Evolutionary conservation across 92 coral and sea anemone species (phyloP).

Genomic region (Epizoanthus fatuus): DNA sequence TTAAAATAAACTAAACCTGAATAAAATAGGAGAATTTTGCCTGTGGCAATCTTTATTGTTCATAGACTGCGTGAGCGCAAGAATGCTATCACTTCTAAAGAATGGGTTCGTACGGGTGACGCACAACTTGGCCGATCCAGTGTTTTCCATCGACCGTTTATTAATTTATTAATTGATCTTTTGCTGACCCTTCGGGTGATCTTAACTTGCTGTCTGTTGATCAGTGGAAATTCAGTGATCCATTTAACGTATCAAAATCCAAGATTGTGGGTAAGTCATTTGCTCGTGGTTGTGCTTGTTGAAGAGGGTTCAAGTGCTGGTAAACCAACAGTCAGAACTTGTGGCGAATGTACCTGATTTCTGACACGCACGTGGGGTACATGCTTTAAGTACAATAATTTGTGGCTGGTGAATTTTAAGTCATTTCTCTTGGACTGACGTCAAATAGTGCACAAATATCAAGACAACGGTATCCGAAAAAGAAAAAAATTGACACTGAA

Average conservation of each 20-base stretch:
- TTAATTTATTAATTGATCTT: conserved; percentile 33
- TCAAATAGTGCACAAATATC: background rate
- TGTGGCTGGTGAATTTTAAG: background rate
- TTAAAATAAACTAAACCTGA: conserved; percentile 21
- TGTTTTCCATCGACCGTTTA: conserved; percentile 1
- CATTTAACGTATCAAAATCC: conserved; percentile 17
- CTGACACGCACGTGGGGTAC: conserved; percentile 16
- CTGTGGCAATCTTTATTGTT: conserved; percentile 27
- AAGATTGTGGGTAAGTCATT: conserved; percentile 24
- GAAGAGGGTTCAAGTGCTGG: background rate
- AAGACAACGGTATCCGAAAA: background rate
- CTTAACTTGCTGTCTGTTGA: conserved; percentile 29
- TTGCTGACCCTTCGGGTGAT: conserved; percentile 33
- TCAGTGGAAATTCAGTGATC: conserved; percentile 32
- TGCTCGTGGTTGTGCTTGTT: conserved; percentile 6
- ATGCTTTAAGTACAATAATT: background rate
- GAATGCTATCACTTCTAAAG: conserved; percentile 32
- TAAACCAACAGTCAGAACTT: background rate
- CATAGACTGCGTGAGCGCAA: conserved; percentile 29
- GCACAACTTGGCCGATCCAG: conserved; percentile 8
- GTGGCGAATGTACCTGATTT: background rate
- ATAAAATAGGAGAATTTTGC: conserved; percentile 24
- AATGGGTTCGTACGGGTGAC: conserved; percentile 34
- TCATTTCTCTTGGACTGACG: background rate
- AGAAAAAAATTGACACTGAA: background rate